These are phyloP conservation scores for Dipodomys ordii DNA, from an alignment of 2,113 vertebrate genomes.

Conservation along the genomic window DNA sequence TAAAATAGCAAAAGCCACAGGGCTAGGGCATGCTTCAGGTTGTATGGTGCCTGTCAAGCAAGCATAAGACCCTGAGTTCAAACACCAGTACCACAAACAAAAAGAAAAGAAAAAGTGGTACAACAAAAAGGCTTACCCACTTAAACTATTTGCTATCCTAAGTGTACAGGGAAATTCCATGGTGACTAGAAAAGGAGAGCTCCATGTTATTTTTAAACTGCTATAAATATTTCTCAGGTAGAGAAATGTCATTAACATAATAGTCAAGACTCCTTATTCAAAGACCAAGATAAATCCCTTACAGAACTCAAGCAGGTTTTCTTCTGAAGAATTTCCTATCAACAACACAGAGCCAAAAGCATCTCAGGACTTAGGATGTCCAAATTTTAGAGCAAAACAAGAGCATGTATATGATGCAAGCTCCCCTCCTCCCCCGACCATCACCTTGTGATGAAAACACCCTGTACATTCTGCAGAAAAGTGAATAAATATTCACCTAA, in stretches of 20 bases:
- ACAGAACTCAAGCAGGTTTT: background rate
- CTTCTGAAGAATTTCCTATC: constrained; percentile 16
- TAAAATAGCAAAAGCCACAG: too few relatives aligned
- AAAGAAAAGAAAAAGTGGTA: background rate
- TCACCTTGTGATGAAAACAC: background rate
- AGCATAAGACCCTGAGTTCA: too few relatives aligned
- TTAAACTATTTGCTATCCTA: background rate
- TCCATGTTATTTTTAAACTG: background rate
- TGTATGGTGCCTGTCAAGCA: too few relatives aligned
- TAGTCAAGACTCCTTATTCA: background rate
- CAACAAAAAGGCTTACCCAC: background rate
- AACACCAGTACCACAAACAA: too few relatives aligned
- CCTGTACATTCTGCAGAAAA: background rate
- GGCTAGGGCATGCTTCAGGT: too few relatives aligned
- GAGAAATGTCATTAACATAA: background rate
- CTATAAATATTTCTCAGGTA: background rate
- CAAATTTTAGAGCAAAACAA: background rate
- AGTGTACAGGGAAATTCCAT: background rate
- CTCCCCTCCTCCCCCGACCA: too few relatives aligned
- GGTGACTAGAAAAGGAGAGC: background rate
- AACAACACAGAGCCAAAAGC: background rate
- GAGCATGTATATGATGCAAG: background rate
- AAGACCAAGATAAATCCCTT: background rate
- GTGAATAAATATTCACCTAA: rapidly evolving
- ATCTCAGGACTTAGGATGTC: background rate